Conservation (phyloP, 2,113 vertebrate genomes). For the Laticauda colubrina region DNA sequence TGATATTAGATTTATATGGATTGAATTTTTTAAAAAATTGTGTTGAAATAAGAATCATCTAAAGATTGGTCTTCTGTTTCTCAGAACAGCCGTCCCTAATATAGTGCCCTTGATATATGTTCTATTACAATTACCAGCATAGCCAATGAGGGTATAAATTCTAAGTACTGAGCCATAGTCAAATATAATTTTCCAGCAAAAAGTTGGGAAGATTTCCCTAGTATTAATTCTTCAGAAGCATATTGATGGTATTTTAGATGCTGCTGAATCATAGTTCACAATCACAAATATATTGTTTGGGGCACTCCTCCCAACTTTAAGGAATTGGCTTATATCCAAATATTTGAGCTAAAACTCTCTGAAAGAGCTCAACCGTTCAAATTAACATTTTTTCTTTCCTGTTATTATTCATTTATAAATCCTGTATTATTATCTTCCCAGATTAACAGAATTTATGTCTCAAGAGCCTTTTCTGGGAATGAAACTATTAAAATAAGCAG, state of each 20-base stretch:
- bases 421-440: slow-evolving; percentile 50
- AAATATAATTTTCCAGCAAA: neutral
- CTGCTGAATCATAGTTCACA: neutral
- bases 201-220: neutral
- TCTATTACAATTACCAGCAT: neutral
- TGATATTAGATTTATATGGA: neutral
- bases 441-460: slow-evolving; percentile 25
- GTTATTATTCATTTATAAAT: slow-evolving; percentile 54
- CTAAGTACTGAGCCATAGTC: neutral
- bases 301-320: neutral
- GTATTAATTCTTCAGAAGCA: neutral
- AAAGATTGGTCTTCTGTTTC: neutral
- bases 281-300: neutral
- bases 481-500: slow-evolving; percentile 30
- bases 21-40: neutral
- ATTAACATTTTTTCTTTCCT: slow-evolving; percentile 33
- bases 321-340: slow-evolving; percentile 23
- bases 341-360: slow-evolving; percentile 35
- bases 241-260: neutral
- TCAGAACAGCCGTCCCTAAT: neutral
- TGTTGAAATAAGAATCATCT: neutral
- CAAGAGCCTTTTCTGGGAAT: slow-evolving; percentile 44
- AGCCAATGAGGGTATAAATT: neutral
- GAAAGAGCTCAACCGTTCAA: slow-evolving; percentile 24
- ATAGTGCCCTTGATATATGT: neutral